Evolutionary conservation across 2,888 invertebrate species (phyloP), one percentile per base, ranked within the genome.

Genomic region (Zaprionus bogoriensis): DNA sequence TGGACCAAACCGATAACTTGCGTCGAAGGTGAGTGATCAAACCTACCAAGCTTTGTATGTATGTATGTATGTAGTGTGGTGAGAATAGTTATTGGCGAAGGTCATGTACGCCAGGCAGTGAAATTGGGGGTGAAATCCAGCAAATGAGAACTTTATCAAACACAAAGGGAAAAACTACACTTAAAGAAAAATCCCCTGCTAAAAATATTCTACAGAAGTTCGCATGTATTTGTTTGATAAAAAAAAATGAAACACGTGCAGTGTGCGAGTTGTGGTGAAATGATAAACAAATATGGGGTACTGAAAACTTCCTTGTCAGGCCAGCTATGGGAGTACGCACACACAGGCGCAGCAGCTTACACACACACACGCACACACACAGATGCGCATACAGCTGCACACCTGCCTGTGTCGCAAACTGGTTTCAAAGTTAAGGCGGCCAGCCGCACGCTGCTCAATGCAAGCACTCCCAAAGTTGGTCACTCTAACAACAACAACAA

Each of bases 1-100:
- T 87, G 52, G 90, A 90, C 72, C 90, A 89, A 77, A 87, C 89
- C 55, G 89, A 90, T 82, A 90, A 90, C 51, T 81, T 90, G 57
- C 80, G 87, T 39, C 86, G 84, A 67, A 90, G 90, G 90, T 90
- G 62, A 86, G 86, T 64, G 32, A 36, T 17, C 32, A 36, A 36
- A 36, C 32, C 32, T 17, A 7, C 32, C 32, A 36, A 14, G 17
- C 32, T n/a, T n/a, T n/a, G 7, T 14, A 22, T 22, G 10, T 22
- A 41, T 6, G 22, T n/a, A 23, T 17, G 4, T 17, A 36, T 36
- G 12, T 14, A 14, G 14, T 36, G 7, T 4, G n/a, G 9, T 17
- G 32, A 36, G 17, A 17, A 36, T 36, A 17, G 32, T 36, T 36
- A 36, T 36, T 36, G 32, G 9, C 32, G 17, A 70, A 74, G 64